These are phyloP conservation scores for Portunus trituberculatus DNA, from an alignment of 1,140 invertebrate species.

Conservation along the genomic window DNA sequence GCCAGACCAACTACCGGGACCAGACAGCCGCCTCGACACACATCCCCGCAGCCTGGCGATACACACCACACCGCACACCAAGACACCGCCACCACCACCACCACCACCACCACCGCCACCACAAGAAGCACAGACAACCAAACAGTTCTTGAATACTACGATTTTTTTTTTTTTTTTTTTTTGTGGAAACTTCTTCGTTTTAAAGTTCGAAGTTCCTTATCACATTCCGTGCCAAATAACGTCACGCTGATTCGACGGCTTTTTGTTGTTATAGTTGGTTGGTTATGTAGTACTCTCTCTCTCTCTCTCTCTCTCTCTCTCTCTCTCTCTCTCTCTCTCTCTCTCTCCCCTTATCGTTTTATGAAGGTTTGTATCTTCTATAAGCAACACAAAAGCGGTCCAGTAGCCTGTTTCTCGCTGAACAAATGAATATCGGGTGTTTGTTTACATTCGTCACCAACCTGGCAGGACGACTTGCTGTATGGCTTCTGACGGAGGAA, in stretches of 20 bases:
- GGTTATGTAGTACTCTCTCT: no score
- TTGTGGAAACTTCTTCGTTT: no score
- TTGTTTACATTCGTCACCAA: neutral
- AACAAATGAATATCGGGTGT: neutral
- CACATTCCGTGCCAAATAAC: no score
- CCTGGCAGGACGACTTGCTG: neutral
- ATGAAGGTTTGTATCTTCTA: neutral
- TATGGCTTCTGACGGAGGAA: neutral
- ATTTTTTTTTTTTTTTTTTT: no score
- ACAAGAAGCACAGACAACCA: no score
- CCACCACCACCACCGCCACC: neutral
- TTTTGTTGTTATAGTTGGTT: no score
- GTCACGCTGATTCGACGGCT: no score
- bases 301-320: no score
- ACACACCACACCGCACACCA: neutral
- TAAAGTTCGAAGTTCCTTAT: no score
- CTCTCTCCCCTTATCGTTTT: no score
- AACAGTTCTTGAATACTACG: no score
- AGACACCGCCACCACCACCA: neutral
- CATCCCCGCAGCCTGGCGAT: neutral
- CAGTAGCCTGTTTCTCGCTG: neutral
- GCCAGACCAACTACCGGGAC: neutral
- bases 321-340: no score
- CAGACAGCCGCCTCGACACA: neutral
- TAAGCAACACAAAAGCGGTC: neutral